Percentiles rank a stretch among this genome's conserved stretches.
Conservation (phyloP, 2,797 vertebrate species). For the Artibeus lituratus region DNA sequence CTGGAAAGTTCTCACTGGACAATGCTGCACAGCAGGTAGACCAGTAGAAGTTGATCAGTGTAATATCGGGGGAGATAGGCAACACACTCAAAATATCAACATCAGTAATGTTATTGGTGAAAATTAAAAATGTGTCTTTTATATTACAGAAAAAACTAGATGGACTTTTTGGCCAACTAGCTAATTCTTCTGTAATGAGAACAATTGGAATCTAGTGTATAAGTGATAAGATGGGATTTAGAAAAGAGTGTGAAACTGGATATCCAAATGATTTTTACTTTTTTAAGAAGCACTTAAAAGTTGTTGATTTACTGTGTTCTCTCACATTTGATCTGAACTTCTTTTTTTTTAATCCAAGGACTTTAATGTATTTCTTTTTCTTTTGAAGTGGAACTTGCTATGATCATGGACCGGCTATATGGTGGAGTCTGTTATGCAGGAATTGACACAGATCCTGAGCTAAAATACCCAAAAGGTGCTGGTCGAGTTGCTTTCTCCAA, state of each 20-base stretch:
- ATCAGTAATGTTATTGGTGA: neutral
- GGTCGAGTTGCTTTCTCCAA: constrained; percentile 99
- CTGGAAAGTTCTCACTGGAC: neutral
- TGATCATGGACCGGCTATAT: constrained; percentile 99
- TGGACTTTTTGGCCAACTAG: neutral
- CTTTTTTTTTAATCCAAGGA: constrained; percentile 59
- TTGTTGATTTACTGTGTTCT: neutral
- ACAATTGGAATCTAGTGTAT: neutral
- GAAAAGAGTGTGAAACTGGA: neutral
- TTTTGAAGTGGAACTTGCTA: constrained; percentile 93
- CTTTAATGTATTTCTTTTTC: too few species aligned
- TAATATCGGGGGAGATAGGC: neutral
- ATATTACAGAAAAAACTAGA: neutral
- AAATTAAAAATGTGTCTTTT: neutral
- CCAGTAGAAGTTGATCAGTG: neutral
- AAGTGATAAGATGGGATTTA: neutral
- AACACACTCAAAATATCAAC: neutral
- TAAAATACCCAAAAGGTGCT: constrained; percentile 98
- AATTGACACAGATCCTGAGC: constrained; percentile 97
- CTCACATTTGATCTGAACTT: neutral
- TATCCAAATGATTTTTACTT: neutral
- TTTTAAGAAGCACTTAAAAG: neutral
- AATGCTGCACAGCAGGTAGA: neutral
- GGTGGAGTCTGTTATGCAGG: constrained; percentile 98
- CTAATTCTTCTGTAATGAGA: neutral